These are phyloP conservation scores for Phymastichus coffea DNA, from an alignment of 1,140 invertebrate genomes.

Conservation along the genomic window DNA sequence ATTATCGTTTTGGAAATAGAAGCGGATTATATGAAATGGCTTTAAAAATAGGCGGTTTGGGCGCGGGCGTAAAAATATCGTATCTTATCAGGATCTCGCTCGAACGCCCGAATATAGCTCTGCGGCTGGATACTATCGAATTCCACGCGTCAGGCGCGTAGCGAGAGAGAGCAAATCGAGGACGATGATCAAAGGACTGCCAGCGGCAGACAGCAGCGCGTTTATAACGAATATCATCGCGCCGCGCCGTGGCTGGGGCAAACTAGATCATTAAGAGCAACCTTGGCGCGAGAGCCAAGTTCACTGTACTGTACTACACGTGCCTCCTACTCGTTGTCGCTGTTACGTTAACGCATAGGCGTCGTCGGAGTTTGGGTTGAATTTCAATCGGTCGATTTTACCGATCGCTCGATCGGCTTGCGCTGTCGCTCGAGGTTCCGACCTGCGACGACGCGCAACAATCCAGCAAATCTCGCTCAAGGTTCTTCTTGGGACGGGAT, in stretches of 20 bases:
- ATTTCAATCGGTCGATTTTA: neutral
- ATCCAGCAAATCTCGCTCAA: neutral
- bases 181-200: neutral
- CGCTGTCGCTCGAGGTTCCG: constrained; percentile 2
- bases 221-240: constrained; percentile 22
- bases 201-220: neutral
- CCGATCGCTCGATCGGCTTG: neutral
- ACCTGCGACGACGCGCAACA: neutral
- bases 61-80: too few relatives aligned
- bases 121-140: neutral
- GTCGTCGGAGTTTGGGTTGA: neutral
- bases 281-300: constrained; percentile 34
- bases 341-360: neutral
- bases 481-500: neutral
- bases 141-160: neutral
- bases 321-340: neutral
- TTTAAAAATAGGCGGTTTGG: too few relatives aligned
- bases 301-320: constrained; percentile 28
- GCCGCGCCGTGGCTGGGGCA: constrained; percentile 1
- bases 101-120: neutral
- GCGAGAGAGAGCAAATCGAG: neutral
- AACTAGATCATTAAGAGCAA: constrained; percentile 34
- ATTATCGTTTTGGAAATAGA: too few relatives aligned
- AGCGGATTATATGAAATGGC: too few relatives aligned
- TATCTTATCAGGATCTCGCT: too few relatives aligned